phyloP scores from a whole-genome alignment of 2,888 invertebrate species.

The Neria commutata region DNA sequence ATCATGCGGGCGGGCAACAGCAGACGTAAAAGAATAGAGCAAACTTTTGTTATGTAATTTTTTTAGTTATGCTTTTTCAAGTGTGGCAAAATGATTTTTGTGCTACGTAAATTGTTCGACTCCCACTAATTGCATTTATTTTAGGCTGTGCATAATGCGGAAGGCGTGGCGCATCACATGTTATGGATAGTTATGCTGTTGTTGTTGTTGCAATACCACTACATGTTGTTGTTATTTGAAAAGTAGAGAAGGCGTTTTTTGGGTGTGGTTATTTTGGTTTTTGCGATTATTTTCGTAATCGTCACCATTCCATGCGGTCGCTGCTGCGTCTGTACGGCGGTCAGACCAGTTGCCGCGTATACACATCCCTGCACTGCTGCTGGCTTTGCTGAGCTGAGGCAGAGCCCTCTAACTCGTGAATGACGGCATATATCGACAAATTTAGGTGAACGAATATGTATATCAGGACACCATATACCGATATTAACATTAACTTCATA shows the following conservation, averaged over 20 bases:
- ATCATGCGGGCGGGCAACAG: not conserved
- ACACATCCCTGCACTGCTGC: not conserved
- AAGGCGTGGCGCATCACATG: no score
- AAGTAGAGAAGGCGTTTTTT: no score
- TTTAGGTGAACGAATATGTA: not conserved
- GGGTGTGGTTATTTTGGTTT: no score
- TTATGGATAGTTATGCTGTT: no score
- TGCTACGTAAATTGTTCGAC: no score
- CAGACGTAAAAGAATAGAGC: not conserved
- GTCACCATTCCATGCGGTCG: no score
- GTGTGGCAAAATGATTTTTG: no score
- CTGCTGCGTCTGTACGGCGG: not conserved
- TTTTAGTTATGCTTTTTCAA: not conserved
- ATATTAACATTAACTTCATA: no score
- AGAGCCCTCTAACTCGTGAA: not conserved
- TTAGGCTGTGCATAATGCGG: no score
- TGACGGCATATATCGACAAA: not conserved
- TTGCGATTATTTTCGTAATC: no score
- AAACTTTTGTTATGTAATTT: constrained; percentile 1
- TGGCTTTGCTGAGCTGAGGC: not conserved
- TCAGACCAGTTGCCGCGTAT: not conserved
- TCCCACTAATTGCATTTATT: no score
- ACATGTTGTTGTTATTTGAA: not conserved
- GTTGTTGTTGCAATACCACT: not conserved
- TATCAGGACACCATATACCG: not conserved